Conservation (phyloP, 2,113 vertebrate genomes). For the Loxodonta africana region DNA sequence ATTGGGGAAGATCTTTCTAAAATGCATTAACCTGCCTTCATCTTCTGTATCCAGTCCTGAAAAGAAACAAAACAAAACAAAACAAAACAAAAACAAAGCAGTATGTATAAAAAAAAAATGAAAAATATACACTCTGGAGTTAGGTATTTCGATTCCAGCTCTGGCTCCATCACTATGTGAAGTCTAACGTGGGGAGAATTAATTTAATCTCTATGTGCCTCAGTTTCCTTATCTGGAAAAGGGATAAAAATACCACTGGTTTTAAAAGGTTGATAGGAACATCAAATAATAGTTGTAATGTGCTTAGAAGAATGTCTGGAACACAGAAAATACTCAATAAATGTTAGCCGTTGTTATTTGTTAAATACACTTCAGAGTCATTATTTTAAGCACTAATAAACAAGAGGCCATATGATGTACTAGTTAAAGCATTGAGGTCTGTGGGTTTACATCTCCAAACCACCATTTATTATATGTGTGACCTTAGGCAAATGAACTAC, state of each 20-base stretch:
- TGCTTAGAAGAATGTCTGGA: not conserved
- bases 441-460: not conserved
- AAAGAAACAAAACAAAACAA: not conserved
- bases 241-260: not conserved
- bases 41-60: not conserved
- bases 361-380: not conserved
- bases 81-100: not conserved
- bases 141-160: not conserved
- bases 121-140: not conserved
- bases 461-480: not conserved
- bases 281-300: not conserved
- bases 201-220: not conserved
- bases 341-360: not conserved
- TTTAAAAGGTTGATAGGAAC: not conserved
- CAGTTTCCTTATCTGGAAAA: not conserved
- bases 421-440: not conserved
- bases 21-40: conserved; percentile 2
- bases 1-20: conserved; percentile 59
- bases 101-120: not conserved
- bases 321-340: not conserved
- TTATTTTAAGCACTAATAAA: not conserved
- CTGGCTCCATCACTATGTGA: not conserved
- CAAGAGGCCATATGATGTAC: not conserved
- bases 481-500: not conserved
- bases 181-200: not conserved